Base-by-base conservation (phyloP, 2,113 vertebrate species). In the Himantopus leucocephalus region DNA sequence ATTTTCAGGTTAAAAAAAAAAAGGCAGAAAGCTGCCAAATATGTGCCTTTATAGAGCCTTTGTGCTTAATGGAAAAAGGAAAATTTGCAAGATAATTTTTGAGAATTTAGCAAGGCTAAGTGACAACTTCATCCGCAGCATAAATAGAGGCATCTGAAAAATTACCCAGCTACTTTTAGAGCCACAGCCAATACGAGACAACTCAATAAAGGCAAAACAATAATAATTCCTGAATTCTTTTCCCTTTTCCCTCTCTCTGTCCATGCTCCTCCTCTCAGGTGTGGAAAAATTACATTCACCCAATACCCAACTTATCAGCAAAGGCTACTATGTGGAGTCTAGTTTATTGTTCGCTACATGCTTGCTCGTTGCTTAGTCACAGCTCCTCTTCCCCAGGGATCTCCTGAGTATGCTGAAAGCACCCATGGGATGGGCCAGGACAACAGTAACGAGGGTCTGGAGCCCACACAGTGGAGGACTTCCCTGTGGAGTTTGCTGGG, bases 381-480 rank as follows among this genome's bases (percentile, higher is more conserved):
- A 66, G 13, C 8, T 72, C 3, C 8, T 2, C 4, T 58, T 85
- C 16, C 23, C 13, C 1, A 1, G 9, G 8, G 6, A 34, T 60
- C 16, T 63, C 18, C 37, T 37, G 16, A 30, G 37, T 17, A 32
- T 22, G 14, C 29, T 84, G 48, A 50, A 19, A 73, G 26, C 9
- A 37, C 17, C 17, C 20, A 22, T 8, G 4, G 4, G 1, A 1
- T 59, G 8, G 32, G 13, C 8, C 13, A 35, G 34, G 9, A 21
- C 7, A 64, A 21, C 3, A 74, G 24, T 22, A 47, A 55, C 0
- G 1, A 3, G 14, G 3, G 2, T 5, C 2, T 1, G 4, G 3
- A 3, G 0, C 10, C 10, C 7, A 1, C 15, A 17, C 1, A 29
- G 20, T 10, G 8, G 37, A 34, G 6, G 1, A 1, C 1, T 6